Evolutionary conservation across 1,140 invertebrate species (phyloP).

Genomic region (Linepithema humile): DNA sequence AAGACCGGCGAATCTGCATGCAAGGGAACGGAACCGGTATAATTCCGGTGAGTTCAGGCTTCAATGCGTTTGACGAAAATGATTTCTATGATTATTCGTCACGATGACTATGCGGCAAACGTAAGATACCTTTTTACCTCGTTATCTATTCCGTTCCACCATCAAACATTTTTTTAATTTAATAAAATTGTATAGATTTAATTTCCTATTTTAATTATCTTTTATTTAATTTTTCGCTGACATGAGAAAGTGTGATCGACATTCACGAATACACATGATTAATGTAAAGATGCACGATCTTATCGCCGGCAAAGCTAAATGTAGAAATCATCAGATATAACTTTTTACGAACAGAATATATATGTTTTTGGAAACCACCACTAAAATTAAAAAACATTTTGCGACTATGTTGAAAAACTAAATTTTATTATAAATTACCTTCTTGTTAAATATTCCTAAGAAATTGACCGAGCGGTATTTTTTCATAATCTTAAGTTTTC

Average conservation of each 20-base stretch:
- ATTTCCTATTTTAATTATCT: not conserved
- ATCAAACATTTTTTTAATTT: not conserved
- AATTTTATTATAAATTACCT: not conserved
- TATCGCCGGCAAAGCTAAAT: not conserved
- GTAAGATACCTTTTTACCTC: not conserved
- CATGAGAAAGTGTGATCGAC: not conserved
- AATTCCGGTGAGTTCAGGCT: not conserved
- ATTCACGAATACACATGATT: not conserved
- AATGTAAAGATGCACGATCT: not conserved
- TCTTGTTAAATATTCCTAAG: too few species aligned
- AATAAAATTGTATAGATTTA: too few species aligned
- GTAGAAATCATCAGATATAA: not conserved
- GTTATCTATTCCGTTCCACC: not conserved
- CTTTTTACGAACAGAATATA: not conserved
- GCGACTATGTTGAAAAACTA: not conserved
- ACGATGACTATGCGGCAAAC: not conserved
- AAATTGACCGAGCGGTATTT: too few species aligned
- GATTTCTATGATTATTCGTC: not conserved
- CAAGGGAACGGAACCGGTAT: conserved; percentile 18
- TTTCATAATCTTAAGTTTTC: not conserved
- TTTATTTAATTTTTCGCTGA: not conserved
- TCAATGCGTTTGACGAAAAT: not conserved
- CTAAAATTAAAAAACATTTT: not conserved
- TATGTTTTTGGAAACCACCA: not conserved
- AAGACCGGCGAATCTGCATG: not conserved